Evolutionary conservation across 2,113 vertebrate species (phyloP), one percentile per base, ranked within the genome.

Genomic region (Semnornis frantzii): DNA sequence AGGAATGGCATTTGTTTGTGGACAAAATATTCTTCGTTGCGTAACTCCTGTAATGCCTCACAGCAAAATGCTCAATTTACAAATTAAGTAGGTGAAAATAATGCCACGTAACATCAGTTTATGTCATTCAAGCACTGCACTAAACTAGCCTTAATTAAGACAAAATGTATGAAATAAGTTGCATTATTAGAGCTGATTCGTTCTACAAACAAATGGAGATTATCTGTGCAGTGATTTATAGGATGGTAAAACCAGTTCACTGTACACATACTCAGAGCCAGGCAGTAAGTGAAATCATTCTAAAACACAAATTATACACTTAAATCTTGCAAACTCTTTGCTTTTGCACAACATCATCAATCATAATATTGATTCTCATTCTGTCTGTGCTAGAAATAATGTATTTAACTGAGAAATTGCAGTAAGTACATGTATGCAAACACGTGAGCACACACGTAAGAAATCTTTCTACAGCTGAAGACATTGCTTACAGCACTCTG

Each of bases 101-200:
- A 85, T 34, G 48, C 48, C 25, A 37, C 27, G 5, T 6, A 70
- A 59, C 14, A 82, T 66, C 74, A 55, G 68, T 60, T 30, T 76
- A 18, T 60, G 46, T 42, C 54, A 57, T 88, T 92, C 70, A 76
- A 83, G 52, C 39, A n/a, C n/a, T 25, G 81, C 62, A 57, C 81
- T 69, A 48, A 84, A 81, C 42, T 59, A 89, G 34, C 83, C 52
- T 64, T 62, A 86, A 90, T 68, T 90, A 66, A 75, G 57, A 79
- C 50, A 78, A 87, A 92, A 92, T 4, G 46, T 7, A 92, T 94
- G 52, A 89, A 87, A 68, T 87, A 82, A 85, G 92, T 73, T 62
- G 33, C 30, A 30, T 25, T 64, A 76, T 66, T n/a, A 30, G 72
- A 85, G 17, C 64, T 50, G 60, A 89, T 44, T 21, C 5, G 57